These are phyloP conservation scores for Australoheros facetus DNA, from an alignment of 2,797 vertebrate genomes.

Conservation along the genomic window DNA sequence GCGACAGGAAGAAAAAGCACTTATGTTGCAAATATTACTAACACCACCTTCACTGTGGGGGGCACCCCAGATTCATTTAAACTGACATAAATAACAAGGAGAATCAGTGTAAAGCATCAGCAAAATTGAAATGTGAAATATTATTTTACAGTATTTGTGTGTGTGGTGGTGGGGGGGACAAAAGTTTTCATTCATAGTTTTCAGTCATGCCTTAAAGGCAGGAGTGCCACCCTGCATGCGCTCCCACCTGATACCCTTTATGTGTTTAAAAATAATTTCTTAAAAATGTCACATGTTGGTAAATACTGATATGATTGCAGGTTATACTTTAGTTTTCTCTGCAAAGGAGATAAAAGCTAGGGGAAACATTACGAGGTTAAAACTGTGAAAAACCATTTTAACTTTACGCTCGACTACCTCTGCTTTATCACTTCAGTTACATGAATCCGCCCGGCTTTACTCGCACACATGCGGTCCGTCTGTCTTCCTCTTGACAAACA, in stretches of 20 bases:
- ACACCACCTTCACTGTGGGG: neutral
- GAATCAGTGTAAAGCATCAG: neutral
- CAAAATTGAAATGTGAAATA: neutral
- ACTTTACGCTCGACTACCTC: conserved; percentile 2
- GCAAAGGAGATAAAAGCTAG: neutral
- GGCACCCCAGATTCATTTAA: neutral
- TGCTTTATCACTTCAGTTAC: neutral
- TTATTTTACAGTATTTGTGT: neutral
- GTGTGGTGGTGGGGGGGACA: neutral
- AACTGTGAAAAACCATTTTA: neutral
- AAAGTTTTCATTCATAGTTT: neutral
- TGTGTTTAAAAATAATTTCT: neutral
- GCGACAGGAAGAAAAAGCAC: conserved; percentile 38
- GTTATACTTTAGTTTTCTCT: neutral
- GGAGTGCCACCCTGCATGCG: neutral
- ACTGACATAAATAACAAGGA: neutral
- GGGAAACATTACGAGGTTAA: neutral
- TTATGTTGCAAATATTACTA: neutral
- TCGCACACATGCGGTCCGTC: conserved; percentile 35
- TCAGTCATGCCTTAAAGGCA: neutral
- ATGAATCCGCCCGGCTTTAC: conserved; percentile 10
- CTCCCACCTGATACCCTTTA: neutral
- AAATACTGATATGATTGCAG: neutral
- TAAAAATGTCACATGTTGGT: neutral
- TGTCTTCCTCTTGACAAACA: conserved; percentile 56